These are phyloP conservation scores for Cinara cedri DNA, from an alignment of 2,888 invertebrate species.

Conservation along the genomic window DNA sequence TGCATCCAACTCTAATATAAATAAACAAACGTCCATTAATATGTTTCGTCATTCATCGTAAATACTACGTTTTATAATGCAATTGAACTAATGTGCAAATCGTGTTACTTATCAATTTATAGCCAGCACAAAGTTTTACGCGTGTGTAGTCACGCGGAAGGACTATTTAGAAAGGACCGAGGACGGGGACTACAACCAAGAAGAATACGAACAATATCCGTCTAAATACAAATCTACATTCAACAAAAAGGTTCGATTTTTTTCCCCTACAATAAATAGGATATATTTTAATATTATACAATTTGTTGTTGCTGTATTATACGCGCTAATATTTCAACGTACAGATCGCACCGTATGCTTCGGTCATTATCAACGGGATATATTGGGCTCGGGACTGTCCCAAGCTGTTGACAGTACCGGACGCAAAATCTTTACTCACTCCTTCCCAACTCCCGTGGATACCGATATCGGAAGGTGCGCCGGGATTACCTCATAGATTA, in stretches of 20 bases:
- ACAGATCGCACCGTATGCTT: slow-evolving; percentile 94
- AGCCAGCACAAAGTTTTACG: slow-evolving; percentile 95
- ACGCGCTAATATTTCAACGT: too few relatives aligned
- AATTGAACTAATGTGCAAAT: background rate
- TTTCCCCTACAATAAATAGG: background rate
- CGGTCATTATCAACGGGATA: slow-evolving; percentile 96
- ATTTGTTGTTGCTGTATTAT: too few relatives aligned
- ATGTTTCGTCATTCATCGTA: background rate
- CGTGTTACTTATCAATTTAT: too few relatives aligned
- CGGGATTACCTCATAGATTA: slow-evolving; percentile 87
- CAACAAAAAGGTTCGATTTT: slow-evolving; percentile 76
- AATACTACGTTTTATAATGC: background rate
- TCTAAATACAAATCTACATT: slow-evolving; percentile 95
- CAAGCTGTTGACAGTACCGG: slow-evolving; percentile 93
- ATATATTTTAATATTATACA: background rate
- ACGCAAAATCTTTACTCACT: slow-evolving; percentile 90
- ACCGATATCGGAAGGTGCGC: slow-evolving; percentile 85
- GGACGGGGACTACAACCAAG: slow-evolving; percentile 88
- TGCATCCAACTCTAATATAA: too few relatives aligned
- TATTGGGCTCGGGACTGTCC: slow-evolving; percentile 99
- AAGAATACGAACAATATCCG: slow-evolving; percentile 90
- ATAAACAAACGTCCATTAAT: too few relatives aligned
- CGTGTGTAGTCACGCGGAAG: slow-evolving; percentile 90
- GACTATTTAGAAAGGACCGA: slow-evolving; percentile 93
- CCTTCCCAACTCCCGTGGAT: slow-evolving; percentile 93